Evolutionary conservation across 2,797 vertebrate genomes (phyloP), one percentile per base, ranked within the genome.

Genomic region (Cuniculus paca): DNA sequence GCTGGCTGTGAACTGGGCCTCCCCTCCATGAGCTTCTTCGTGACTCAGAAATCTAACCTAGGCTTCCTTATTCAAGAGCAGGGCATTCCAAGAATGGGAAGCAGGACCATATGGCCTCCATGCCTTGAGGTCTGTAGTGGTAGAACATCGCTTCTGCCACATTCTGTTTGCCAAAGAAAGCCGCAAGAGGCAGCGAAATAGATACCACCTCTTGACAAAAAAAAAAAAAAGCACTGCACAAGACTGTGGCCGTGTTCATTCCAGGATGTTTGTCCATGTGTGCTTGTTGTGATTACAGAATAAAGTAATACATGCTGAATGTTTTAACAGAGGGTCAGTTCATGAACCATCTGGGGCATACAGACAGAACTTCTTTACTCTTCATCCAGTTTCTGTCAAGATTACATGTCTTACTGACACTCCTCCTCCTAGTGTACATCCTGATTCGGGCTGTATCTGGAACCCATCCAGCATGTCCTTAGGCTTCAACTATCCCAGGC

Each of bases 321-420:
- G 74, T 60, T 48, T 94, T 70, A 31, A 61, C 42, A 3, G 70
- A 68, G 78, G 48, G 75, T 90, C 88, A 84, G 72, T 77, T 90
- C 88, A 60, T 17, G 50, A 94, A 86, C 91, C 54, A 34, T n/a
- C 42, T 8, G 19, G 54, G 28, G 50, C 4, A 16, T 1, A 10
- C 1, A 56, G 77, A 65, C 56, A 80, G 56, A 91, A 72, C 24
- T 50, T 28, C 80, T 63, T n/a, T 36, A n/a, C 6, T 61, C 91
- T 68, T 52, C 88, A 6, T 81, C 58, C 65, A 65, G 84, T 39
- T 88, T 92, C 61, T 83, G 85, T 77, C 80, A 79, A 81, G 90
- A 78, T 77, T 28, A 5, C 14, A 28, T 24, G 72, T 65, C 90
- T 80, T 63, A 48, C 82, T 82, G 68, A 92, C 72, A 58, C 63